Evolutionary conservation across 2,888 invertebrate genomes (phyloP), one percentile per base, ranked within the genome.

Genomic region (Hemicrepidius hirtus): DNA sequence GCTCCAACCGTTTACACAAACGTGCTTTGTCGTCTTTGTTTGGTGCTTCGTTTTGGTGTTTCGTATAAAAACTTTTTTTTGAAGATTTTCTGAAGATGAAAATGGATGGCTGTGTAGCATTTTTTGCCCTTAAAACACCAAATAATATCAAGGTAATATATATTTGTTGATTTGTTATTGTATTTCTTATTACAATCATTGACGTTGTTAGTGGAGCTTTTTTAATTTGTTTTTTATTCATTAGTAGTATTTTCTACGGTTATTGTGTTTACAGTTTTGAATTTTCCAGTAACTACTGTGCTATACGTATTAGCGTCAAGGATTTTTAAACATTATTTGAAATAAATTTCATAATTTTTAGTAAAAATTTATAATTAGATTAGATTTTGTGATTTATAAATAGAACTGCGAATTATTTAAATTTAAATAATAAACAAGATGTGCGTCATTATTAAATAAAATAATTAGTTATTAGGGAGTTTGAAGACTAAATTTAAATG

Each of bases 21-120:
- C 57, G 57, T 57, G 37, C 20, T 60, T 60, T 60, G 60, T 40
- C 41, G 60, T 24, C 40, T 60, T 44, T 60, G 40, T 60, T 41
- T 41, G 44, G 60, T 60, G 60, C 7, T n/a, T 41, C 16, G 32
- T 4, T 24, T 13, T 35, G 13, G 57, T 37, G 37, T 57, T 57
- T 9, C 16, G 5, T 18, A 12, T 18, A 28, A 37, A 37, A 37
- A 55, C 32, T 4, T 32, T 49, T 49, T 49, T 20, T 10, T 7
- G 20, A 4, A 3, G n/a, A 1, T 12, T 35, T 57, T 18, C 6
- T 1, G 12, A 64, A 64, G 50, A 66, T 66, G 66, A 66, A 66
- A 66, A 66, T 55, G 66, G 66, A 66, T 41, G 28, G 41, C 12
- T 41, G 66, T 20, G 24, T 55, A 3, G 37, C 41, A 41, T 46